Percentiles rank a stretch among this genome's conserved stretches.
Evolutionary conservation across 92 coral and sea anemone species (phyloP).

Genomic region (Zoanthus sansibaricus): DNA sequence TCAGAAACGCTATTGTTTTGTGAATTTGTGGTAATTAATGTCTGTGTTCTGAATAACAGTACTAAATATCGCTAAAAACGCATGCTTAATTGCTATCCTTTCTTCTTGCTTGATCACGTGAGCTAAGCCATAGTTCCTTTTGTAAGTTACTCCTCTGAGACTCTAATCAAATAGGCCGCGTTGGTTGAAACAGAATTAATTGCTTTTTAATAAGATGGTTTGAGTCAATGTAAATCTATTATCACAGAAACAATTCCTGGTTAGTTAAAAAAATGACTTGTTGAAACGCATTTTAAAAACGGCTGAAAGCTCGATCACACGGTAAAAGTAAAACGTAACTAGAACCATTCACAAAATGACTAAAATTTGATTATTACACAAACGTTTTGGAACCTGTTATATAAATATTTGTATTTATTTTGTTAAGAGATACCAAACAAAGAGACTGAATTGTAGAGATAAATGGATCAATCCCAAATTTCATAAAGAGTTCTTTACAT

Average conservation of each 20-base stretch:
- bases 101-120: conserved; percentile 10
- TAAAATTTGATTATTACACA: not conserved
- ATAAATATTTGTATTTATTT: not conserved
- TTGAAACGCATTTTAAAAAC: no score
- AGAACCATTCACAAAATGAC: not conserved
- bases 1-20: not conserved
- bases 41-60: not conserved
- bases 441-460: not conserved
- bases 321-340: no score
- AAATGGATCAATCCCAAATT: no score
- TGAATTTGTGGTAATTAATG: not conserved
- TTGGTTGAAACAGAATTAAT: not conserved
- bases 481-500: no score
- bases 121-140: not conserved
- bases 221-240: no score
- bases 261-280: no score
- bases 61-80: not conserved
- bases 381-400: not conserved
- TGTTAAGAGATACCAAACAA: not conserved
- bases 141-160: not conserved
- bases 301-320: no score
- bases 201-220: not conserved
- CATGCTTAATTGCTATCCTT: not conserved
- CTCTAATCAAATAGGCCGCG: not conserved
- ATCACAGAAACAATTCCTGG: no score